A percentile compares a stretch with the other conserved stretches of the same genome.
phyloP scores from a whole-genome alignment of 1,140 invertebrate species.

The Tachypleus tridentatus region DNA sequence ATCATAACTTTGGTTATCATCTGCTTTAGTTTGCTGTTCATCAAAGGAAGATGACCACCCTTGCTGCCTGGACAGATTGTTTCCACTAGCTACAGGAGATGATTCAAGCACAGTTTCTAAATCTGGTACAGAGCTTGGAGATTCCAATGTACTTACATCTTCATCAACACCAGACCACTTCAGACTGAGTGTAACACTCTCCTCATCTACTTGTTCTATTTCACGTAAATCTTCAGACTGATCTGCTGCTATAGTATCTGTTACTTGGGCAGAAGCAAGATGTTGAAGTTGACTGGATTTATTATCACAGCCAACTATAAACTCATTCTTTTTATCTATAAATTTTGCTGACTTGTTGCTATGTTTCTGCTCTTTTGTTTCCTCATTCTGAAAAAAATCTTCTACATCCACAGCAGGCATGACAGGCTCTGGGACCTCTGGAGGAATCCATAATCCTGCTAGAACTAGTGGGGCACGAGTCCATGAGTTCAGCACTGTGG shows the following conservation, averaged over 20 bases:
- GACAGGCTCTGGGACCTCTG: constrained; percentile 48
- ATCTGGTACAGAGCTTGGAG: constrained; percentile 19
- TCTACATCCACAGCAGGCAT: constrained; percentile 44
- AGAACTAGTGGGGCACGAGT: constrained; percentile 65
- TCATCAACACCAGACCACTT: too few species aligned
- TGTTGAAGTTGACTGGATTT: too few species aligned
- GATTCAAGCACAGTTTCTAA: constrained; percentile 18
- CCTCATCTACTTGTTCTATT: too few species aligned
- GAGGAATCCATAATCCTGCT: constrained; percentile 69
- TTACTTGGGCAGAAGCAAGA: too few species aligned
- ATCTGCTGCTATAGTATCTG: too few species aligned
- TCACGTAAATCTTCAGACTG: too few species aligned
- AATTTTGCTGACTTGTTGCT: too few species aligned
- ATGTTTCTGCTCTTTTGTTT: too few species aligned
- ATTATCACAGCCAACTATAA: too few species aligned
- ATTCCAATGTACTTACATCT: constrained; percentile 1
- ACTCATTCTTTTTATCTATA: too few species aligned
- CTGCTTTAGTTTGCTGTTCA: constrained; percentile 35
- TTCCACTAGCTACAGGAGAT: constrained; percentile 38
- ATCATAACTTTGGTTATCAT: constrained; percentile 28
- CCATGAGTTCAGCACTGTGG: constrained; percentile 80
- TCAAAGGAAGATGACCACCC: constrained; percentile 55
- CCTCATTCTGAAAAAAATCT: constrained; percentile 10
- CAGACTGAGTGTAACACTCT: too few species aligned
- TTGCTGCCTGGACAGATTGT: constrained; percentile 48